phyloP scores from a whole-genome alignment of 2,797 vertebrate species.

The Manis crassicaudata region DNA sequence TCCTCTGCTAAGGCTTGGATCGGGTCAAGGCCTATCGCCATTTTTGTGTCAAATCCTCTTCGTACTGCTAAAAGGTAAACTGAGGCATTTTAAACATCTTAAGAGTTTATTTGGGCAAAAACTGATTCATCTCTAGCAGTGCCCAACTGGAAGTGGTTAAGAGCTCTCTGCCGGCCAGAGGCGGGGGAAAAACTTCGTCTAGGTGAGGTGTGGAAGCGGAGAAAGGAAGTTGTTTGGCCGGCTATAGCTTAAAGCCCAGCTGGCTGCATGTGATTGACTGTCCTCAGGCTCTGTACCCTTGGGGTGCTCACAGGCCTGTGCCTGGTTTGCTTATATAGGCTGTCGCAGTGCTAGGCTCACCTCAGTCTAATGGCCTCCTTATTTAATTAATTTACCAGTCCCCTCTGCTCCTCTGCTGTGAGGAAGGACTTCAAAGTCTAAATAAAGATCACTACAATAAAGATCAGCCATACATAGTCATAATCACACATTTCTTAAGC shows the following conservation, averaged over 20 bases:
- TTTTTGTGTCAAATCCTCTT: conserved; percentile 7
- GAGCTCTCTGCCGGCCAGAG: neutral
- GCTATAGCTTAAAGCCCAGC: neutral
- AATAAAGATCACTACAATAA: neutral
- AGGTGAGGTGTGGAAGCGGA: neutral
- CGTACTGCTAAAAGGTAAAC: neutral
- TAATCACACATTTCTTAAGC: neutral
- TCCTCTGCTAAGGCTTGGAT: neutral
- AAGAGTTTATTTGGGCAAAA: neutral
- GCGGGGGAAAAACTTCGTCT: neutral
- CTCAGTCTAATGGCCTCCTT: neutral
- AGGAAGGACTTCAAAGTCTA: neutral
- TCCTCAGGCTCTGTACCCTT: neutral
- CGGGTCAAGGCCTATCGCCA: neutral
- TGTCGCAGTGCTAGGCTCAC: neutral
- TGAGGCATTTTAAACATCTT: neutral
- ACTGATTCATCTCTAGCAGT: neutral
- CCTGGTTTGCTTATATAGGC: neutral
- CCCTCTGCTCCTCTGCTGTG: neutral
- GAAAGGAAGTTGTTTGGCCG: neutral
- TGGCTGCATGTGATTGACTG: neutral
- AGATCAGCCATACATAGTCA: neutral
- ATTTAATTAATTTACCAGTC: neutral
- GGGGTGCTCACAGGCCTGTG: neutral
- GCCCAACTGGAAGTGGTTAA: neutral